Base-by-base conservation (phyloP, 1,140 invertebrate genomes). In the Triops cancriformis region DNA sequence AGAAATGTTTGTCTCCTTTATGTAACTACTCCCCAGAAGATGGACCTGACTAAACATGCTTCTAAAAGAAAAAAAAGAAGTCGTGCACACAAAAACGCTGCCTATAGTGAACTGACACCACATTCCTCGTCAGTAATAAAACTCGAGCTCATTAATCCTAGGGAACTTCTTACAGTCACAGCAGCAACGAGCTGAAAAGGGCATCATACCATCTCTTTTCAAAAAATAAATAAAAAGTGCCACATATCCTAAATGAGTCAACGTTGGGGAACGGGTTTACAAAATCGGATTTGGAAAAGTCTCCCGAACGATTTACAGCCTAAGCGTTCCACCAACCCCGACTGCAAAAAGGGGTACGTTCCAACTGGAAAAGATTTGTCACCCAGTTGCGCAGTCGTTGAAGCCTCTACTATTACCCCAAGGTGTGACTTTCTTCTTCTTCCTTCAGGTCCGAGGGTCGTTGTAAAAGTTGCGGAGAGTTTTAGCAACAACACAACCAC, bases 401-500 rank as follows among this genome's bases (percentile, higher is more conserved):
- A 64, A 64, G 51, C 18, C 51, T 37, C 14, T n/a, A 10, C 51
- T 64, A 64, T 23, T 64, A 64, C n/a, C n/a, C n/a, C 2, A 64
- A 64, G 51, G n/a, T 64, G 51, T 64, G 51, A 64, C 18, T 64
- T 64, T 64, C 23, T 23, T 23, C 51, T 23, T 18, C 7, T 64
- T 64, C 31, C 7, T 37, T 37, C 31, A 37, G 31, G 7, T 2
- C 31, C 7, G 31, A n/a, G 31, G 7, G 31, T 37, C 31, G 31
- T 37, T 37, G 31, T 37, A 37, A 37, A 37, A 37, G 31, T 37
- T 37, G 31, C 31, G 51, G 51, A n/a, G 51, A 64, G 23, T 18
- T 64, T 64, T 64, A 64, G 51, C 51, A 64, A 64, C 51, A 64
- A 64, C 51, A 64, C 51, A 64, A 64, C n/a, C n/a, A n/a, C n/a